These are phyloP conservation scores for Candoia aspera DNA, from an alignment of 2,113 vertebrate genomes.

Conservation along the genomic window DNA sequence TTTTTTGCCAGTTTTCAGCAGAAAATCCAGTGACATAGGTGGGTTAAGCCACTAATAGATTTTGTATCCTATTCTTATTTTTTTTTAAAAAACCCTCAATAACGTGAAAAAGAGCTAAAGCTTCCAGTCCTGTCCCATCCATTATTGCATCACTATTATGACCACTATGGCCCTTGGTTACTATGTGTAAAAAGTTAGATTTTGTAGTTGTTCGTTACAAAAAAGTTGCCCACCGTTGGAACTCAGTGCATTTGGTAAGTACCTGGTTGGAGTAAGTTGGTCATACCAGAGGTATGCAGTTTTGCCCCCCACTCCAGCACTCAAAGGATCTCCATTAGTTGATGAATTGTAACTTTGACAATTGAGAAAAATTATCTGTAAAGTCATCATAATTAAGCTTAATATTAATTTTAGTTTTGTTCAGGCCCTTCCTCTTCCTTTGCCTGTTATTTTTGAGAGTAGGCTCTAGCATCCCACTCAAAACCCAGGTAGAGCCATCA, in stretches of 20 bases:
- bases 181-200: neutral
- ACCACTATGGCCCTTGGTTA: neutral
- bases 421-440: neutral
- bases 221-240: neutral
- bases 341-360: neutral
- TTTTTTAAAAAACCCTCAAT: neutral
- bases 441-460: neutral
- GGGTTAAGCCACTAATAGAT: neutral
- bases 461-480: neutral
- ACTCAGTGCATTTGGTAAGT: neutral
- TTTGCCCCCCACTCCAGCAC: neutral
- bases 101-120: neutral
- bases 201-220: neutral
- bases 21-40: neutral
- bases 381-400: neutral
- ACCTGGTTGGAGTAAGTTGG: neutral
- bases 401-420: neutral
- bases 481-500: neutral
- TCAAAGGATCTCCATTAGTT: neutral
- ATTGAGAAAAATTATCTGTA: neutral
- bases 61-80: neutral
- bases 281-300: neutral
- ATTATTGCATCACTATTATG: neutral
- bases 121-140: neutral
- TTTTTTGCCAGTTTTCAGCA: neutral